These are phyloP conservation scores for Physocephala rufipes DNA, from an alignment of 2,888 invertebrate species.

Conservation along the genomic window DNA sequence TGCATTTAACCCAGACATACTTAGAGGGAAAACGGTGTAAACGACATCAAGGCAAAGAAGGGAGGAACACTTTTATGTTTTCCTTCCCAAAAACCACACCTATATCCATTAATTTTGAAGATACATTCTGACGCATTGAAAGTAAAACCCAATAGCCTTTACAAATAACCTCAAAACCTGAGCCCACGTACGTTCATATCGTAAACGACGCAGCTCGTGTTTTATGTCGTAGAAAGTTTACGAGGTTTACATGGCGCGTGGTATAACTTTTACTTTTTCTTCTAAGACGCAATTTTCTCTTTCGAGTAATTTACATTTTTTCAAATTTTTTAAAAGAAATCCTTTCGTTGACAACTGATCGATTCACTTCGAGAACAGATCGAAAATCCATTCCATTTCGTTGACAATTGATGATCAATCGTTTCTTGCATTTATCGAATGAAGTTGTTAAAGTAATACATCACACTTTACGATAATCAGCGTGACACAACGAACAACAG, in stretches of 20 bases:
- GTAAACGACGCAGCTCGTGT: background rate
- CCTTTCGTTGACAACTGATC: background rate
- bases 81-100: no score
- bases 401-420: slow-evolving; percentile 3
- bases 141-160: background rate
- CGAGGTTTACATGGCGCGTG: slow-evolving; percentile 17
- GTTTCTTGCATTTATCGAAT: background rate
- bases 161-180: no score
- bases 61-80: no score
- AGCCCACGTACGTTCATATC: no score
- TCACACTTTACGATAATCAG: background rate
- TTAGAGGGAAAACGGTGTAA: no score
- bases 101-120: no score
- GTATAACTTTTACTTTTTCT: slow-evolving; percentile 41
- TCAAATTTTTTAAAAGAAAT: background rate
- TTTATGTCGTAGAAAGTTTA: slow-evolving; percentile 17
- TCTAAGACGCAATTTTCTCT: background rate
- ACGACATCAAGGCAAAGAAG: no score
- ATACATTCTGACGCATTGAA: background rate
- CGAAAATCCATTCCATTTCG: no score
- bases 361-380: background rate
- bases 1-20: no score
- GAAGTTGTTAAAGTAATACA: no score
- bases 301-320: background rate
- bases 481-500: no score